Conservation (phyloP, 2,113 vertebrate genomes). For the Nannospalax galili region DNA sequence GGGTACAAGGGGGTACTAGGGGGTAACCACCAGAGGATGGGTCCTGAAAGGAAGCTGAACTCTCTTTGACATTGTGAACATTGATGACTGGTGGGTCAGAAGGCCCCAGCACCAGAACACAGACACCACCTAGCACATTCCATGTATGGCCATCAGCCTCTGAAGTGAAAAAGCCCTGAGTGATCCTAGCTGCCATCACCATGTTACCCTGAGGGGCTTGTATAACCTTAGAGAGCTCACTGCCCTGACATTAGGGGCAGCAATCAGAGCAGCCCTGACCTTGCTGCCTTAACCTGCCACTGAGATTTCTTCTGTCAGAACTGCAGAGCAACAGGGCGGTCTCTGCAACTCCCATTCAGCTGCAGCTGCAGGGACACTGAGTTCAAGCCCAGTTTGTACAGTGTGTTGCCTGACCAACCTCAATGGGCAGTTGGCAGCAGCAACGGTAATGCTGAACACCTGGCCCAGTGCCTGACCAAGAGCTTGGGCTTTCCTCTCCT, state of each 20-base stretch:
- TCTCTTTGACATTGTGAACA: neutral
- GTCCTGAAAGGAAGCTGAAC: neutral
- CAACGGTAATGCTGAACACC: neutral
- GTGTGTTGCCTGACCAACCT: neutral
- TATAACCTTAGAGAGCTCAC: neutral
- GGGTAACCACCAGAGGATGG: neutral
- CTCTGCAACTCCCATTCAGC: neutral
- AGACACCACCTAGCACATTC: neutral
- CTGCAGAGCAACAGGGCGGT: neutral
- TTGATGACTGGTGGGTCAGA: neutral
- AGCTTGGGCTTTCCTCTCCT: neutral
- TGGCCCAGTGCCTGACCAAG: neutral
- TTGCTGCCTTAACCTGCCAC: neutral
- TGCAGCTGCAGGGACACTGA: neutral
- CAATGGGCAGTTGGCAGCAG: neutral
- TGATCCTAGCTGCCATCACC: neutral
- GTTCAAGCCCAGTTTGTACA: neutral
- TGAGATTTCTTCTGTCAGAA: neutral
- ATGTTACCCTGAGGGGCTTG: neutral
- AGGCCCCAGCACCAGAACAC: neutral
- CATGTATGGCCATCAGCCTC: neutral
- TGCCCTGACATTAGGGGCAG: neutral
- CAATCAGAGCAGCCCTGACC: neutral
- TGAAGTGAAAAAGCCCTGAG: neutral
- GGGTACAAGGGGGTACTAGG: no score